Percentiles rank a stretch among this genome's conserved stretches.
Evolutionary conservation across 2,888 invertebrate species (phyloP).

Genomic region (Lithophane leautieri): DNA sequence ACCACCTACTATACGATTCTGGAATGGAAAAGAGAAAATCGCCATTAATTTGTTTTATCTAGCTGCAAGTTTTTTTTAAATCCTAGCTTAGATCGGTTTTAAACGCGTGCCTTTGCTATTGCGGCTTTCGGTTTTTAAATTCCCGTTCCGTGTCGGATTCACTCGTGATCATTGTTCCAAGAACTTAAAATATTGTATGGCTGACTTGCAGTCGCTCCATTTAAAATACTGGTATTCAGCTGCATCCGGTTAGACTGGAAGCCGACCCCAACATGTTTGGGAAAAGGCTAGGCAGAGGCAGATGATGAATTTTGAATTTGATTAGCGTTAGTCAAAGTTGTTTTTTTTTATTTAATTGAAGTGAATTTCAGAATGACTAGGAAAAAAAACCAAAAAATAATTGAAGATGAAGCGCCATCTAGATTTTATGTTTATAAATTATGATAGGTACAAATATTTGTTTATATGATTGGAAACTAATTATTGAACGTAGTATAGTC

Average conservation of each 20-base stretch:
- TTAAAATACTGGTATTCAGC: no score
- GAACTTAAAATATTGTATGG: not conserved
- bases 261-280: no score
- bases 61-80: not conserved
- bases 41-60: not conserved
- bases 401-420: not conserved
- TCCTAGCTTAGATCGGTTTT: not conserved
- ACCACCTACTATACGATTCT: constrained; percentile 87
- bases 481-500: constrained; percentile 27
- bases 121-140: no score
- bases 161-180: not conserved
- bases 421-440: not conserved
- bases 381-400: not conserved
- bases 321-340: no score
- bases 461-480: not conserved
- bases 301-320: not conserved
- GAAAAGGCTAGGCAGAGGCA: no score
- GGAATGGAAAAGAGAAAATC: constrained; percentile 5
- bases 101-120: not conserved
- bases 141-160: no score
- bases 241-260: no score
- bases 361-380: not conserved
- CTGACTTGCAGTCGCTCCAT: no score
- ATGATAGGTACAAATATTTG: not conserved
- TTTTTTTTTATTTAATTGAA: no score